Conservation (phyloP, 2,888 invertebrate genomes). For the Parapristionchus giblindavisi region DNA sequence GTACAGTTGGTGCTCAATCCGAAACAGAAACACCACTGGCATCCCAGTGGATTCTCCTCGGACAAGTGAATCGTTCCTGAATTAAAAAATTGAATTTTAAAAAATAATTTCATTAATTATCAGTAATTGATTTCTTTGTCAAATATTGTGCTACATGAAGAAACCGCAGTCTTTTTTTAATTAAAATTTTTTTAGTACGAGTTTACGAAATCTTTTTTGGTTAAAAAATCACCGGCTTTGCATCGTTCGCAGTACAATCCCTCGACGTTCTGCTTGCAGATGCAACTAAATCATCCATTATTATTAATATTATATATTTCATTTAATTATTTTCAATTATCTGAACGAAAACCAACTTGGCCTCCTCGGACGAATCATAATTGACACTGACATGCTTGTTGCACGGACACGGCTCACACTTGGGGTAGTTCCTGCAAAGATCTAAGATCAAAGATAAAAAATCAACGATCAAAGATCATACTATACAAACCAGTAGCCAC, state of each 20-base stretch:
- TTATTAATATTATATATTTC: too few species aligned
- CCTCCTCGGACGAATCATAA: conserved; percentile 76
- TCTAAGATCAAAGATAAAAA: too few species aligned
- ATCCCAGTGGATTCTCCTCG: conserved; percentile 64
- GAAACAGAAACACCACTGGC: conserved; percentile 87
- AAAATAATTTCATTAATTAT: background rate
- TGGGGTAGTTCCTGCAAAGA: conserved; percentile 78
- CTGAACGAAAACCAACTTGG: conserved; percentile 70
- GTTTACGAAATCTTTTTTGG: too few species aligned
- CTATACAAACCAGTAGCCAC: conserved; percentile 76
- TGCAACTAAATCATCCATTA: conserved; percentile 47
- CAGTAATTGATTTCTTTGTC: too few species aligned
- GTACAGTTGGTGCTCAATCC: conserved; percentile 80
- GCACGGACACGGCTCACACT: conserved; percentile 86
- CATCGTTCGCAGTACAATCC: conserved; percentile 88
- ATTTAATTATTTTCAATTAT: too few species aligned
- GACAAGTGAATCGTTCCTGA: conserved; percentile 64
- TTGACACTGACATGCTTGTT: conserved; percentile 76
- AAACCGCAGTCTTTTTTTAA: conserved; percentile 75
- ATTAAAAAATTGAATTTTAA: background rate
- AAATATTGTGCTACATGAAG: background rate
- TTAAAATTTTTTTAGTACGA: too few species aligned
- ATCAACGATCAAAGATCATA: conserved; percentile 14
- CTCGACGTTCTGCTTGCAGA: conserved; percentile 81
- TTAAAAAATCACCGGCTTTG: conserved; percentile 80